Evolutionary conservation across 2,888 invertebrate genomes (phyloP), one percentile per base, ranked within the genome.

Genomic region (Coenonympha glycerion): DNA sequence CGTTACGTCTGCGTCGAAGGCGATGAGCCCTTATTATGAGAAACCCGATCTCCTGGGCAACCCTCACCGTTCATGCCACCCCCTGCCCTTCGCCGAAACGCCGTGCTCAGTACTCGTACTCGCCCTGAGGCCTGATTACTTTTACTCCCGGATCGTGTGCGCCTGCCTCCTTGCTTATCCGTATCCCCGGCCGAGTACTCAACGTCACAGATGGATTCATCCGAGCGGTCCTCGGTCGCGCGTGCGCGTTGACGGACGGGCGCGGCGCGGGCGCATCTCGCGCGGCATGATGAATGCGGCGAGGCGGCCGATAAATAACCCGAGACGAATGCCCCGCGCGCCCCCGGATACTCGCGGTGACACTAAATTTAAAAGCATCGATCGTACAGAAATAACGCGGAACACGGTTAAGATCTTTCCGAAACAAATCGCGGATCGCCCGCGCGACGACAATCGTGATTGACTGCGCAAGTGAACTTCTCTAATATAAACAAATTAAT

Each of bases 401-500:
- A 84, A 85, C 85, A 85, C 79, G 83, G 85, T 84, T 85, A 81
- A 79, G 84, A 86, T 84, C 86, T 86, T 84, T 83, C 65, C 79
- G 80, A 84, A 86, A 87, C 86, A 85, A 85, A 87, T 87, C 83
- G 86, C 76, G 77, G 76, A 85, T 84, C 80, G 86, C 82, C 76
- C 75, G 79, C 73, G 74, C 75, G 86, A 77, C 83, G 84, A 84
- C 85, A 83, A 81, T 79, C 78, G 76, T 85, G 86, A 87, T 84
- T 79, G 86, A 86, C 81, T 84, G 86, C 86, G 81, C 86, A 84
- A 80, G 84, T 87, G 86, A 86, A 75, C 76, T 73, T 68, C 76
- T 80, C 81, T 86, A 86, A 86, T 86, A 85, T 85, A 86, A 87
- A 86, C 86, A 86, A 85, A 87, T 86, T 87, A 86, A 85, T 84